These are phyloP conservation scores for Argyra leucocephala DNA, from an alignment of 2,888 invertebrate genomes.

Conservation along the genomic window DNA sequence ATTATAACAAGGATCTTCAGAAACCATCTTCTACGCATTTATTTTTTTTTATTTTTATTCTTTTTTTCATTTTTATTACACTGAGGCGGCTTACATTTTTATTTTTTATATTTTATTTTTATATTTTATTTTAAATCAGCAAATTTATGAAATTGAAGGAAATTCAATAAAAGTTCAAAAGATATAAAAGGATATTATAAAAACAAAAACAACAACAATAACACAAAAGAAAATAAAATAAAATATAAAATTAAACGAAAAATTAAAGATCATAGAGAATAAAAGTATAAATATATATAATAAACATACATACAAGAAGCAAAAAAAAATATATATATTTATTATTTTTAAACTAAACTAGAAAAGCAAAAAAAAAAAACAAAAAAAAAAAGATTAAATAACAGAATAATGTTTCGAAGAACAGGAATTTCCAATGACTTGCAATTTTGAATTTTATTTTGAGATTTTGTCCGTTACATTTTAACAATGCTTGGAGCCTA, in stretches of 20 bases:
- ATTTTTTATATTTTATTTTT: neutral
- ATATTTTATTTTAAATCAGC: neutral
- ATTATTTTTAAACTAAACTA: neutral
- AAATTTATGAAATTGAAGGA: slow-evolving; percentile 6
- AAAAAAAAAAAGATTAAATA: no score
- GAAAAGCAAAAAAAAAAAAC: no score
- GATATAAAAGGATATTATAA: neutral
- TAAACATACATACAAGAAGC: neutral
- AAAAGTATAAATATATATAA: neutral
- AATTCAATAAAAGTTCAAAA: slow-evolving; percentile 2
- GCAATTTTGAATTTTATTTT: no score
- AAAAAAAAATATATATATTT: neutral
- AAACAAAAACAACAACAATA: neutral
- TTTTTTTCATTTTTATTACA: no score
- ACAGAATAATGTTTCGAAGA: no score
- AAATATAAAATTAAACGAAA: neutral
- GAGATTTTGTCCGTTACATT: no score
- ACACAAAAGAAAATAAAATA: neutral
- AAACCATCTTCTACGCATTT: no score
- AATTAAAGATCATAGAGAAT: neutral
- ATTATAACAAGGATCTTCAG: no score
- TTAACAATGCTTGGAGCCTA: no score
- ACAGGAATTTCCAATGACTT: no score
- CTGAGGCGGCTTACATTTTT: neutral
- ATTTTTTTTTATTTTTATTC: no score